Percentiles rank a stretch among this genome's conserved stretches.
Evolutionary conservation across 2,113 vertebrate species (phyloP).

Genomic region (Climacteris rufus): DNA sequence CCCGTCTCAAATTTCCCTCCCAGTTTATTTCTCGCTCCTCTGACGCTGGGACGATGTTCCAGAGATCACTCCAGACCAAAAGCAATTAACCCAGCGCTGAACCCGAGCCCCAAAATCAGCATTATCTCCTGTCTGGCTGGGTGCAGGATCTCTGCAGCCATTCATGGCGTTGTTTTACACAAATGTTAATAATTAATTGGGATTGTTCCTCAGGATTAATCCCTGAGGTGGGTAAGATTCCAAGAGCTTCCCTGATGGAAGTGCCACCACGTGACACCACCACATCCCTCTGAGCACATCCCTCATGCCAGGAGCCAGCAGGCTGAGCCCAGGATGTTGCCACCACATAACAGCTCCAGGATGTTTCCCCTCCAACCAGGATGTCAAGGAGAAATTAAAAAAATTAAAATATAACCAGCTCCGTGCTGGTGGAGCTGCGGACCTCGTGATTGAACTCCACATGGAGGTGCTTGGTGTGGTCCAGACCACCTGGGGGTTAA

Average conservation of each 20-base stretch:
- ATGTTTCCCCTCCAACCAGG: accelerated
- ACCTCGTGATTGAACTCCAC: accelerated
- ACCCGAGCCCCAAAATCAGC: background rate
- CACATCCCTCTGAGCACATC: background rate
- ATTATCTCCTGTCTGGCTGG: accelerated
- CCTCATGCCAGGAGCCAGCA: accelerated
- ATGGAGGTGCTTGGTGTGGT: accelerated
- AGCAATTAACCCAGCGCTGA: background rate
- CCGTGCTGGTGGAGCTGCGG: background rate
- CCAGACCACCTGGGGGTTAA: background rate
- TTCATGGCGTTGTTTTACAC: background rate
- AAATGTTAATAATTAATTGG: background rate
- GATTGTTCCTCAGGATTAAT: background rate
- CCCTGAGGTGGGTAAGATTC: background rate
- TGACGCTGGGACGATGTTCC: background rate
- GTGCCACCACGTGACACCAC: background rate
- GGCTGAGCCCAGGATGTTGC: background rate
- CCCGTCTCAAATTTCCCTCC: background rate
- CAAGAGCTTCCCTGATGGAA: background rate
- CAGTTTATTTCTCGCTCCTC: background rate
- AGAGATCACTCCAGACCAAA: background rate
- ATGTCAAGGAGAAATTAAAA: background rate
- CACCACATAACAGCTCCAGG: accelerated
- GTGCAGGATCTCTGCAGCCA: background rate
- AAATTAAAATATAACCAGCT: background rate